These are phyloP conservation scores for Leptinotarsa tumamoca DNA, from an alignment of 2,888 invertebrate genomes.

Conservation along the genomic window DNA sequence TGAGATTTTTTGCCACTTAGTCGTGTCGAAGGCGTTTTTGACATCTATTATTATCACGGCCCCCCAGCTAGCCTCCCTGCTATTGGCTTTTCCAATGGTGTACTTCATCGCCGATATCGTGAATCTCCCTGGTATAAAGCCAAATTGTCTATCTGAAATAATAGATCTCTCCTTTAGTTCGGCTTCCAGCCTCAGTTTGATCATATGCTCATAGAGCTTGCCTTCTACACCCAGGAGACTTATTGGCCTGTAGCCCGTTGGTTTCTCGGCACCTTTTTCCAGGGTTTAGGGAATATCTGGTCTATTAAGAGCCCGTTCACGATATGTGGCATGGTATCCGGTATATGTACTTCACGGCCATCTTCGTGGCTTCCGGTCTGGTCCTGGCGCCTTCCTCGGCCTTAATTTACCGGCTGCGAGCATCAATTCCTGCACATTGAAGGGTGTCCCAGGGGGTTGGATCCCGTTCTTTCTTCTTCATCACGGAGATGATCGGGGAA, in stretches of 20 bases:
- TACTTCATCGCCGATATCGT: conserved; percentile 23
- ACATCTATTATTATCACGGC: conserved; percentile 11
- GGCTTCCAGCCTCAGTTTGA: conserved; percentile 19
- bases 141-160: conserved; percentile 32
- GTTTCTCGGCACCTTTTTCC: conserved; percentile 14
- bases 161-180: conserved; percentile 22
- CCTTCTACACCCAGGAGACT: conserved; percentile 24
- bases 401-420: not conserved
- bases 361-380: not conserved
- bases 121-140: conserved; percentile 23
- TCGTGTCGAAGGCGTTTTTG: conserved; percentile 27
- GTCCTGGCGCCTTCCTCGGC: not conserved
- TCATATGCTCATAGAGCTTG: conserved; percentile 32
- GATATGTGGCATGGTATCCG: not conserved
- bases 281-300: not conserved
- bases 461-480: not conserved
- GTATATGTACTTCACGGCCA: not conserved
- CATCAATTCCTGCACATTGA: not conserved
- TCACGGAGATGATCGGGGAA: conserved; percentile 15
- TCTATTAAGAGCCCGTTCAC: not conserved
- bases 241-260: conserved; percentile 21
- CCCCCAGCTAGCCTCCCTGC: not conserved
- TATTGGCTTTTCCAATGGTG: conserved; percentile 1
- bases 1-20: conserved; percentile 10
- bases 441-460: not conserved